Percentiles rank a stretch among this genome's conserved stretches.
phyloP scores from a whole-genome alignment of 1,140 invertebrate genomes.

The Brachystomella parvula region DNA sequence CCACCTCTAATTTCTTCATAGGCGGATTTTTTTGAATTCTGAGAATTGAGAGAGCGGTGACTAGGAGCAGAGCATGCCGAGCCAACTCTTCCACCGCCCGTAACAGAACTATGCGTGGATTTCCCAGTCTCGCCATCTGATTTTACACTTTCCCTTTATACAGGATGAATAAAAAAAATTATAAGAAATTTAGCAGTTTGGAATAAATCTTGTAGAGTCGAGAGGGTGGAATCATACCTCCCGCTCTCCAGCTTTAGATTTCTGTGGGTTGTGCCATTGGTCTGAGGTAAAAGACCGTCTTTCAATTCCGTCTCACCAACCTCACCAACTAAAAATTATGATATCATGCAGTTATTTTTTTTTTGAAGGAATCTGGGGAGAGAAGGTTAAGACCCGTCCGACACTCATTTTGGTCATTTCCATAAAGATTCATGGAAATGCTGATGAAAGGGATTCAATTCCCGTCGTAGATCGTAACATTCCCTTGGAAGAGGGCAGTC shows the following conservation, averaged over 20 bases:
- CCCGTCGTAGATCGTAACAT: too few species aligned
- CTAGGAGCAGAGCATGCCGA: conserved; percentile 33
- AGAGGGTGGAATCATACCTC: conserved; percentile 23
- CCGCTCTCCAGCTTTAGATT: too few species aligned
- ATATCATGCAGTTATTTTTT: background rate
- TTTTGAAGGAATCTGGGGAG: background rate
- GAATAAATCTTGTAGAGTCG: conserved; percentile 12
- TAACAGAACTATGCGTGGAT: conserved; percentile 59
- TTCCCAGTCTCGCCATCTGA: conserved; percentile 70
- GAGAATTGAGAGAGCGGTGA: conserved; percentile 38
- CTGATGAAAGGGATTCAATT: background rate
- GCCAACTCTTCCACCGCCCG: conserved; percentile 51
- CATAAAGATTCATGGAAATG: background rate
- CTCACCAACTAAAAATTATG: conserved; percentile 45
- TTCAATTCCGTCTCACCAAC: conserved; percentile 35
- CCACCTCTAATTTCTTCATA: conserved; percentile 69
- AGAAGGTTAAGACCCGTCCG: too few species aligned
- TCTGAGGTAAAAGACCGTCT: too few species aligned
- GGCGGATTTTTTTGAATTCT: conserved; percentile 53
- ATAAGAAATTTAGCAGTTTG: conserved; percentile 13
- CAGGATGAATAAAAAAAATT: conserved; percentile 2
- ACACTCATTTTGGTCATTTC: background rate
- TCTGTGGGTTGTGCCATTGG: too few species aligned
- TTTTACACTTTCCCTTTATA: conserved; percentile 54
- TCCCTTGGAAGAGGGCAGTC: too few species aligned